A percentile compares a stretch with the other conserved stretches of the same genome.
phyloP scores from a whole-genome alignment of 2,888 invertebrate species.

The Ypsolopha sequella region DNA sequence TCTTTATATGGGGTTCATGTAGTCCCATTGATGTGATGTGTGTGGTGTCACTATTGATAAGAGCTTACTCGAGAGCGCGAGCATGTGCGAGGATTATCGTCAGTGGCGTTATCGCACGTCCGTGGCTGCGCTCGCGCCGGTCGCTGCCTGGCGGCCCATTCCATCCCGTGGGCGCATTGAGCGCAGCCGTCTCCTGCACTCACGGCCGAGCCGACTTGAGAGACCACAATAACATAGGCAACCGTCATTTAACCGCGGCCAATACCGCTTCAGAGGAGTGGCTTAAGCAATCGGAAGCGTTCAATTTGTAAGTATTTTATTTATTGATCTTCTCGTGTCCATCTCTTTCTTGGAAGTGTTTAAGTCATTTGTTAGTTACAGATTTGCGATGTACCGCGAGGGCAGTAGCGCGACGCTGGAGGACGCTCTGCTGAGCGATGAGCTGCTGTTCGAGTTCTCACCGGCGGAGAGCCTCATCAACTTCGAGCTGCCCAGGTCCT shows the following conservation, averaged over 20 bases:
- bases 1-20: neutral
- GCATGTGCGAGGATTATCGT: slow-evolving; percentile 36
- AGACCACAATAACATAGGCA: neutral
- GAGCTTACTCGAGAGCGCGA: neutral
- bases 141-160: slow-evolving; percentile 22
- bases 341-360: slow-evolving; percentile 6
- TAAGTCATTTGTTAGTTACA: slow-evolving; percentile 21
- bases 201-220: neutral
- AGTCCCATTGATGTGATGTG: neutral
- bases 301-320: neutral
- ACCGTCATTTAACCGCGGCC: neutral
- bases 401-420: slow-evolving; percentile 34
- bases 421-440: slow-evolving; percentile 46
- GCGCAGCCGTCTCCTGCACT: slow-evolving; percentile 27
- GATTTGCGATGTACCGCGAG: slow-evolving; percentile 47
- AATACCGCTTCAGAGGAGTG: neutral
- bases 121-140: slow-evolving; percentile 26
- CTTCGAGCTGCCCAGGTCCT: slow-evolving; percentile 45
- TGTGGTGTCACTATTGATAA: neutral
- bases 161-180: slow-evolving; percentile 38
- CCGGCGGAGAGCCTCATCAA: slow-evolving; percentile 59
- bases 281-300: neutral
- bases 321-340: neutral
- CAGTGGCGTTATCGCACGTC: slow-evolving; percentile 59
- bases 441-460: slow-evolving; percentile 52